Conservation (phyloP, 2,888 invertebrate species). For the Stenoptilia bipunctidactyla region DNA sequence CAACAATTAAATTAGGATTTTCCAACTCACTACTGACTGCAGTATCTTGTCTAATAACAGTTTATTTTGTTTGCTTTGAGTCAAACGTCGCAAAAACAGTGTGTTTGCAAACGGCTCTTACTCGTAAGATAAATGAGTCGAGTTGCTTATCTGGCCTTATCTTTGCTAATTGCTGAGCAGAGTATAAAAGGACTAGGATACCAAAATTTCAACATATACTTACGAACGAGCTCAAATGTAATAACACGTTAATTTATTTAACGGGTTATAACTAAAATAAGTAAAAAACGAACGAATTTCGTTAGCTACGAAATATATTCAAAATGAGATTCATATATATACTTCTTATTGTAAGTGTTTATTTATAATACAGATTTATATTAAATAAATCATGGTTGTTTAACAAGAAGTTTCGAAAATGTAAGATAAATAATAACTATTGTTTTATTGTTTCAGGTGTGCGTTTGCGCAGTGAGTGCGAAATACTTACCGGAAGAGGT, state of each 20-base stretch:
- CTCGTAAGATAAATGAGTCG: constrained; percentile 39
- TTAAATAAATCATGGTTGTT: background rate
- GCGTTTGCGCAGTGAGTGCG: constrained; percentile 46
- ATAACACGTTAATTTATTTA: constrained; percentile 22
- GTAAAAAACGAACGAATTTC: constrained; percentile 46
- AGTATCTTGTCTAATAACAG: constrained; percentile 21
- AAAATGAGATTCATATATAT: constrained; percentile 52
- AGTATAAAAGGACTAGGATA: constrained; percentile 49
- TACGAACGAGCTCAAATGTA: constrained; percentile 59
- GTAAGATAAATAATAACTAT: constrained; percentile 2
- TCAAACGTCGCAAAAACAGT: constrained; percentile 60
- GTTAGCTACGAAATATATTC: constrained; percentile 31
- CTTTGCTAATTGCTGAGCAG: constrained; percentile 43
- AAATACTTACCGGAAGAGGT: constrained; percentile 52
- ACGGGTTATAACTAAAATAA: background rate
- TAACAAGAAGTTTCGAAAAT: too few species aligned
- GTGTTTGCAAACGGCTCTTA: constrained; percentile 48
- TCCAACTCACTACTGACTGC: constrained; percentile 22
- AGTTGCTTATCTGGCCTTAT: constrained; percentile 60
- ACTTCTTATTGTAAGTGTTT: constrained; percentile 44
- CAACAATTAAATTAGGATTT: constrained; percentile 19
- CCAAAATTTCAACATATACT: constrained; percentile 32
- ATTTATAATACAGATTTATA: constrained; percentile 4
- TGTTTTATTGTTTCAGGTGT: constrained; percentile 35
- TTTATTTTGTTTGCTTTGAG: constrained; percentile 40